Conservation (phyloP, 2,113 vertebrate genomes). For the Barbus barbus region DNA sequence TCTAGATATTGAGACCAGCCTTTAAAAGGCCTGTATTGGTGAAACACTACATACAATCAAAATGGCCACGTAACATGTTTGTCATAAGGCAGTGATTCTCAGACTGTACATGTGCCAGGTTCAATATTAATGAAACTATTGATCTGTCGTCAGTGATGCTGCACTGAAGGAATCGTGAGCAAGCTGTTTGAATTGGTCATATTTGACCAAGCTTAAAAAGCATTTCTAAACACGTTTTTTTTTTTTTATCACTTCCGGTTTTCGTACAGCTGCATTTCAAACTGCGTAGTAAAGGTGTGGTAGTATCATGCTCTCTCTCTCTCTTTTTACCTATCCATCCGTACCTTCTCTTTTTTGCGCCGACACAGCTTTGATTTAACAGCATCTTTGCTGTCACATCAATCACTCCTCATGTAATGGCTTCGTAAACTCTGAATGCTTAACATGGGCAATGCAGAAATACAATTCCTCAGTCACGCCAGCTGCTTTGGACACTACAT, state of each 20-base stretch:
- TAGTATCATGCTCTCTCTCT: slow-evolving; percentile 18
- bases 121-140: not conserved
- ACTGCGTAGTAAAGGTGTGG: not conserved
- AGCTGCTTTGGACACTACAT: not conserved
- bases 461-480: not conserved
- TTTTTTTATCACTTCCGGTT: not conserved
- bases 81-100: not conserved
- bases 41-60: not conserved
- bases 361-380: not conserved
- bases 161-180: not conserved
- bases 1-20: not conserved
- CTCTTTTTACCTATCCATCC: slow-evolving; percentile 14
- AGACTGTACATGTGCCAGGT: not conserved
- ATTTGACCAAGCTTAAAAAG: not conserved
- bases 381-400: slow-evolving; percentile 13
- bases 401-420: slow-evolving; percentile 25
- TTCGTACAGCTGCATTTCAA: not conserved
- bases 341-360: not conserved
- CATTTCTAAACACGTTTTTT: not conserved
- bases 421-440: slow-evolving; percentile 16
- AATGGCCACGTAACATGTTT: not conserved
- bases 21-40: not conserved
- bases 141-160: not conserved
- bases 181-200: not conserved
- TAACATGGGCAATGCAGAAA: not conserved